Evolutionary conservation across 2,797 vertebrate species (phyloP).

Genomic region (Petrocephalus sullivani): DNA sequence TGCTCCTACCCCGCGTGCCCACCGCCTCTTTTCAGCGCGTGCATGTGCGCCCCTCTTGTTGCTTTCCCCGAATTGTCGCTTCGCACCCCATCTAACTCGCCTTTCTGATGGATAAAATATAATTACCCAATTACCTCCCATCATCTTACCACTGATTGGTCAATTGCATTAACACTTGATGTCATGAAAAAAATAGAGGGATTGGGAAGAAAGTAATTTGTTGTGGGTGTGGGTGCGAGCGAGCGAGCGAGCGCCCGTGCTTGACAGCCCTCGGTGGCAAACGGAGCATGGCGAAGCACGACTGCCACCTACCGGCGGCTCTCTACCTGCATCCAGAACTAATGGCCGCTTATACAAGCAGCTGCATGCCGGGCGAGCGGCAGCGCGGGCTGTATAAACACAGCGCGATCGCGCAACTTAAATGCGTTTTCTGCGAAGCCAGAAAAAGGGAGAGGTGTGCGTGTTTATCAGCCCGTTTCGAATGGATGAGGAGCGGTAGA

Average conservation of each 20-base stretch:
- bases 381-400: not conserved
- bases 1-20: constrained; percentile 24
- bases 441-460: not conserved
- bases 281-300: constrained; percentile 59
- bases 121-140: constrained; percentile 76
- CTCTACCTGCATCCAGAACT: not conserved
- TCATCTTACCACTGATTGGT: constrained; percentile 74
- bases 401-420: not conserved
- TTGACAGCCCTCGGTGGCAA: constrained; percentile 16
- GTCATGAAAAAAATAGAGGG: constrained; percentile 43
- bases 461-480: not conserved
- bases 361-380: not conserved
- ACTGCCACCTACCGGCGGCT: constrained; percentile 84
- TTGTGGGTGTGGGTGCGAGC: constrained; percentile 23
- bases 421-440: not conserved
- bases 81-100: constrained; percentile 21
- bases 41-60: constrained; percentile 15
- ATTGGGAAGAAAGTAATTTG: constrained; percentile 23
- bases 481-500: not conserved
- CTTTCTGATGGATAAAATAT: constrained; percentile 68
- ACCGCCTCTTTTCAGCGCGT: constrained; percentile 37
- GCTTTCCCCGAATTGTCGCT: not conserved
- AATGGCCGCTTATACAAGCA: not conserved
- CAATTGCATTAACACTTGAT: constrained; percentile 72
- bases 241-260: constrained; percentile 11